Evolutionary conservation across 2,888 invertebrate species (phyloP).

Genomic region (Argynnis bischoffii): DNA sequence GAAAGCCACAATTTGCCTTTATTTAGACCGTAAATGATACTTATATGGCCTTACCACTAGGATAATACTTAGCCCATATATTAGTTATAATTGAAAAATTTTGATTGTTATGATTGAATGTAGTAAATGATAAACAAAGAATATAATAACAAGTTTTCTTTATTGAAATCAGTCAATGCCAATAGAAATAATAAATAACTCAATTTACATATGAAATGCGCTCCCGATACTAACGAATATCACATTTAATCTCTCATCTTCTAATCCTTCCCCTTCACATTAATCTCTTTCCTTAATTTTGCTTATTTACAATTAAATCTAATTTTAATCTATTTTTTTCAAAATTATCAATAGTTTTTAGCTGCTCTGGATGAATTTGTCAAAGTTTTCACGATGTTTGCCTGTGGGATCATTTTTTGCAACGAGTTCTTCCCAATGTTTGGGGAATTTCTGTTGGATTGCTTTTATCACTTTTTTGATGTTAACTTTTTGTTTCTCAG

Average conservation of each 20-base stretch:
- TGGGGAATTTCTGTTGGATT: constrained; percentile 85
- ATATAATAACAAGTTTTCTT: constrained; percentile 18
- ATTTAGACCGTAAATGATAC: too few relatives aligned
- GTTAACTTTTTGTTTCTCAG: constrained; percentile 84
- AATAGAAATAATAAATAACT: constrained; percentile 41
- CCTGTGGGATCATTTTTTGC: constrained; percentile 87
- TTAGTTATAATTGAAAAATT: background rate
- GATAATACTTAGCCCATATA: too few relatives aligned
- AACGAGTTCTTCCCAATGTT: constrained; percentile 86
- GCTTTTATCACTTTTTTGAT: constrained; percentile 84
- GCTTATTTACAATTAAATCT: background rate
- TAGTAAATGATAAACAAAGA: background rate
- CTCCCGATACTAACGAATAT: constrained; percentile 13
- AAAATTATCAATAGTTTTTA: constrained; percentile 43
- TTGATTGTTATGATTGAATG: background rate
- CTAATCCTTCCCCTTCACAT: background rate
- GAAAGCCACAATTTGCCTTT: too few relatives aligned
- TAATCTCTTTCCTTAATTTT: constrained; percentile 1
- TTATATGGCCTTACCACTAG: too few relatives aligned
- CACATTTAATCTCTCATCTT: constrained; percentile 4
- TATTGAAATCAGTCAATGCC: constrained; percentile 41
- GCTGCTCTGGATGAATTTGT: constrained; percentile 72
- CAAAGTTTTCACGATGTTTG: constrained; percentile 84
- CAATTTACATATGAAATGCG: constrained; percentile 14
- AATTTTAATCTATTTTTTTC: constrained; percentile 15